Percentiles rank a stretch among this genome's conserved stretches.
Evolutionary conservation across 2,113 vertebrate genomes (phyloP).

Genomic region (Chaetops frenatus): DNA sequence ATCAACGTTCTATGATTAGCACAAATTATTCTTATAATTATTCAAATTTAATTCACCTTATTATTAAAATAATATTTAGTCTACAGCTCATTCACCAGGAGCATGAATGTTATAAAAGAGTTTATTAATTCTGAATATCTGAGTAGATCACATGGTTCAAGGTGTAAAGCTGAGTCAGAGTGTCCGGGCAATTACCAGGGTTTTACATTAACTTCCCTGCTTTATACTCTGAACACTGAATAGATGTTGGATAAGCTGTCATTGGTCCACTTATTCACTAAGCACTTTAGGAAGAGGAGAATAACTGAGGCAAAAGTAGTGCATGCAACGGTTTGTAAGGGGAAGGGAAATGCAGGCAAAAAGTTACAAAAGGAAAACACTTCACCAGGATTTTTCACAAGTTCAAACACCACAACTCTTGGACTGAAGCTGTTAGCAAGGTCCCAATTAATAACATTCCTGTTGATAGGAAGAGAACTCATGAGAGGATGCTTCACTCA

Average conservation of each 20-base stretch:
- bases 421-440: background rate
- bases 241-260: background rate
- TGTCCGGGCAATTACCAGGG: background rate
- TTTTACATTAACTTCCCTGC: background rate
- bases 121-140: conserved; percentile 34
- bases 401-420: background rate
- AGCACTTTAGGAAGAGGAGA: background rate
- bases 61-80: conserved; percentile 40
- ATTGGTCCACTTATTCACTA: fast-evolving
- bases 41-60: conserved; percentile 6
- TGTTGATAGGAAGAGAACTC: background rate
- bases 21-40: conserved; percentile 32
- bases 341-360: background rate
- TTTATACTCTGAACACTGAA: background rate
- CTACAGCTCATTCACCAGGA: conserved; percentile 27
- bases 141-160: background rate
- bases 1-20: background rate
- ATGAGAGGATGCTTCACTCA: background rate
- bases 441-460: background rate
- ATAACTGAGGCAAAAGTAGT: background rate
- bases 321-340: background rate
- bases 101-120: background rate
- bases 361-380: background rate
- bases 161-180: background rate
- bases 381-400: background rate